A percentile compares a stretch with the other conserved stretches of the same genome.
Evolutionary conservation across 35 echinoderm and acorn worm species (phyloP).

Genomic region (Ophiothrix spiculata): DNA sequence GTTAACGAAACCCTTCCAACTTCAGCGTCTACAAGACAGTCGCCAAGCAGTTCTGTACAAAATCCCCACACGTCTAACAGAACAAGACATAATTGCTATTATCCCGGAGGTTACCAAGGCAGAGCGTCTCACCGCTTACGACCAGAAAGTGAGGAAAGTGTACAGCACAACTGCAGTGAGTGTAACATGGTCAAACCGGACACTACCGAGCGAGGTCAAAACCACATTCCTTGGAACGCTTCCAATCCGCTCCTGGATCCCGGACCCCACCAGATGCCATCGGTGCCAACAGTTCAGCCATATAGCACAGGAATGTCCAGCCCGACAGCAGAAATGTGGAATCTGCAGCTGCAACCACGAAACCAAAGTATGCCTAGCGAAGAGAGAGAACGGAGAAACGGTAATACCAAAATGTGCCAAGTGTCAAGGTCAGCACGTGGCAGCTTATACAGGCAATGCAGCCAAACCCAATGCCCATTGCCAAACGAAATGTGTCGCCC

Average conservation of each 20-base stretch:
- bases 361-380: too few species aligned
- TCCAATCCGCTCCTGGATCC: background rate
- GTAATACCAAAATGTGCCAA: background rate
- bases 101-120: slow-evolving; percentile 12
- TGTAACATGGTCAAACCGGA: background rate
- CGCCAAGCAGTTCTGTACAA: background rate
- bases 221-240: slow-evolving; percentile 6
- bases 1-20: background rate
- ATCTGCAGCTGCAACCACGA: background rate
- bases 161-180: background rate
- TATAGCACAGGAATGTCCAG: background rate
- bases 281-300: background rate
- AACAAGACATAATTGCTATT: slow-evolving; percentile 4
- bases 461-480: background rate
- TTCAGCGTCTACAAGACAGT: background rate
- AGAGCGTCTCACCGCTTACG: background rate
- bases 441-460: background rate
- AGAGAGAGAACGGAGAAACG: background rate
- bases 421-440: background rate
- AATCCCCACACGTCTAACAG: background rate
- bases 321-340: background rate
- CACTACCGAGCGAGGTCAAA: background rate
- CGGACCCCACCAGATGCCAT: background rate
- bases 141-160: background rate
- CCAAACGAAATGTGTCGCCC: too few species aligned